Percentiles rank a stretch among this genome's conserved stretches.
These are phyloP conservation scores for Taurulus bubalis DNA, from an alignment of 2,113 vertebrate genomes.

Conservation along the genomic window DNA sequence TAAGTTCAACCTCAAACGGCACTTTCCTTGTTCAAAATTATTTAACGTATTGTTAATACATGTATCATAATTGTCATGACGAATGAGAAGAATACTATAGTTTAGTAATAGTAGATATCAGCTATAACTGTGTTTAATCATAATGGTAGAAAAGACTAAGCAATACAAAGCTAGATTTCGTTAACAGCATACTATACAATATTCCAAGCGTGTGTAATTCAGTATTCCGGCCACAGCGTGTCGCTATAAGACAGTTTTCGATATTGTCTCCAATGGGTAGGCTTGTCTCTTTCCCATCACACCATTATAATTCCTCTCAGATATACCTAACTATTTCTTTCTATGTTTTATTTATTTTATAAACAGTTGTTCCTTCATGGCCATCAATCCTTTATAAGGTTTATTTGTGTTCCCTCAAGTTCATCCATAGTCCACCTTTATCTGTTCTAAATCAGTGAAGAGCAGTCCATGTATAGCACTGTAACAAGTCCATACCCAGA, in stretches of 20 bases:
- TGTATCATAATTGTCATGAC: constrained; percentile 82
- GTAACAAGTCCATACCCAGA: constrained; percentile 67
- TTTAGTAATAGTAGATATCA: constrained; percentile 84
- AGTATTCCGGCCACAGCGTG: constrained; percentile 86
- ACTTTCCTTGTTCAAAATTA: constrained; percentile 83
- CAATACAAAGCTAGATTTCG: constrained; percentile 86
- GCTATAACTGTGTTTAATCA: constrained; percentile 84
- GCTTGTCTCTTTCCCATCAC: constrained; percentile 75
- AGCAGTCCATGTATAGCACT: constrained; percentile 63
- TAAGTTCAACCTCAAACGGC: constrained; percentile 87
- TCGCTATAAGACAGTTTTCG: constrained; percentile 83
- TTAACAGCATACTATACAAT: constrained; percentile 86
- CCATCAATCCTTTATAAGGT: constrained; percentile 79
- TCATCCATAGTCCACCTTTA: constrained; percentile 67
- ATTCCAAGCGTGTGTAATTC: constrained; percentile 83
- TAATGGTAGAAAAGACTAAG: constrained; percentile 86
- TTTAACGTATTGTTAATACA: constrained; percentile 83
- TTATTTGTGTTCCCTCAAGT: constrained; percentile 75
- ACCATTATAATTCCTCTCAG: constrained; percentile 68
- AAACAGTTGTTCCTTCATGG: constrained; percentile 78
- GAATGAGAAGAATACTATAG: constrained; percentile 86
- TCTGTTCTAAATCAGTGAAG: constrained; percentile 57
- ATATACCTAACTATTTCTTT: constrained; percentile 59
- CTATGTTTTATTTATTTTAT: constrained; percentile 70
- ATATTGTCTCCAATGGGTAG: constrained; percentile 74